Evolutionary conservation across 2,888 invertebrate genomes (phyloP), one percentile per base, ranked within the genome.

Genomic region (Orthosia gracilis): DNA sequence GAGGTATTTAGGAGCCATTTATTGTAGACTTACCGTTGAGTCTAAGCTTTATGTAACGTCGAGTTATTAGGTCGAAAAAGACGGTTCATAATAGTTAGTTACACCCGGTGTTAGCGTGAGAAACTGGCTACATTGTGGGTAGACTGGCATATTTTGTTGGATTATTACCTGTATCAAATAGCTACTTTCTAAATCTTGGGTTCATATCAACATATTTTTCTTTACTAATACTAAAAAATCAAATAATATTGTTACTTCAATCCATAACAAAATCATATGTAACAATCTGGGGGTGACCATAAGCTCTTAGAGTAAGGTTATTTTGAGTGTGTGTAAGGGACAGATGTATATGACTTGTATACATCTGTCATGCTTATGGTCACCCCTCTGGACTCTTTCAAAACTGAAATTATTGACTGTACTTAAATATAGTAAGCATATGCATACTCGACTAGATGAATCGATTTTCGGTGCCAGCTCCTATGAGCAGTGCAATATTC

Each of bases 61-160:
- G 70, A 75, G 76, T 82, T 82, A 84, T 81, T 81, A 81, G 68
- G 40, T 81, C 65, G 76, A 84, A 84, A 82, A 84, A 80, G 57
- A 71, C 81, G 76, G 85, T 52, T 81, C 76, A 59, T 84, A 84
- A 71, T 69, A 81, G 76, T 70, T 76, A 70, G 64, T 68, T 80
- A 75, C 65, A 45, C 21, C 61, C 17, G 64, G 64, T 70, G 50
- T 80, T 49, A 61, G 66, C 11, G 40, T 61, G 40, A 67, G 55
- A 49, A 76, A 50, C 26, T 54, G 65, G 49, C 40, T 78, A 77
- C 21, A 61, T 61, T 68, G 18, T 54, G 26, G 40, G 21, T 62
- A 26, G 21, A 40, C 50, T 62, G 47, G 50, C 55, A 50, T 55
- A 13, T 62, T 75, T 62, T 73, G 31, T 57, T 62, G 9, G 18